Evolutionary conservation across 1,140 invertebrate species (phyloP).

Genomic region (Aricia agestis): DNA sequence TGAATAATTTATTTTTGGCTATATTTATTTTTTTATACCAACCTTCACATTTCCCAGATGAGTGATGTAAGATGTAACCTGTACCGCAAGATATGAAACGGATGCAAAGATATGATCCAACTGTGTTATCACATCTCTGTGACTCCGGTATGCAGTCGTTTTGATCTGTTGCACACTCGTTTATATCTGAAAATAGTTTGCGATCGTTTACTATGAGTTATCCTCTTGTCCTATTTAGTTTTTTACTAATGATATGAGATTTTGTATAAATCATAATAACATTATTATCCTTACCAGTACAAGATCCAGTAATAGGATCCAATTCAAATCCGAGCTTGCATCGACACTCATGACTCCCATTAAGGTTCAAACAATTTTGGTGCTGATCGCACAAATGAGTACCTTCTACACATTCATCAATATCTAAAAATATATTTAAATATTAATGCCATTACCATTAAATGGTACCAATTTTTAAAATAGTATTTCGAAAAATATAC

Average conservation of each 20-base stretch:
- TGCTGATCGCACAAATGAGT: constrained; percentile 80
- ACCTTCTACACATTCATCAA: constrained; percentile 84
- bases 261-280: too few relatives aligned
- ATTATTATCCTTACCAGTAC: constrained; percentile 77
- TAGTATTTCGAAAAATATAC: constrained; percentile 26
- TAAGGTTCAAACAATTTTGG: constrained; percentile 85
- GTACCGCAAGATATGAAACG: constrained; percentile 92
- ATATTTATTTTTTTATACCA: constrained; percentile 1
- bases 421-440: constrained; percentile 71
- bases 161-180: constrained; percentile 78
- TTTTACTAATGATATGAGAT: too few relatives aligned
- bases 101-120: constrained; percentile 91
- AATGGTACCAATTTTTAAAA: not conserved
- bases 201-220: too few relatives aligned
- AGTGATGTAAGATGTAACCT: constrained; percentile 95
- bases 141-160: constrained; percentile 77
- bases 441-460: not conserved
- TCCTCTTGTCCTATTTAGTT: too few relatives aligned
- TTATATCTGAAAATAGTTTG: constrained; percentile 74
- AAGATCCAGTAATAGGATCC: constrained; percentile 81
- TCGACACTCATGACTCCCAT: constrained; percentile 86
- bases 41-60: constrained; percentile 92
- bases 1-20: too few relatives aligned
- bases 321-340: constrained; percentile 85
- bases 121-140: constrained; percentile 93